Conservation (phyloP, 2,113 vertebrate species). For the Smithornis capensis region DNA sequence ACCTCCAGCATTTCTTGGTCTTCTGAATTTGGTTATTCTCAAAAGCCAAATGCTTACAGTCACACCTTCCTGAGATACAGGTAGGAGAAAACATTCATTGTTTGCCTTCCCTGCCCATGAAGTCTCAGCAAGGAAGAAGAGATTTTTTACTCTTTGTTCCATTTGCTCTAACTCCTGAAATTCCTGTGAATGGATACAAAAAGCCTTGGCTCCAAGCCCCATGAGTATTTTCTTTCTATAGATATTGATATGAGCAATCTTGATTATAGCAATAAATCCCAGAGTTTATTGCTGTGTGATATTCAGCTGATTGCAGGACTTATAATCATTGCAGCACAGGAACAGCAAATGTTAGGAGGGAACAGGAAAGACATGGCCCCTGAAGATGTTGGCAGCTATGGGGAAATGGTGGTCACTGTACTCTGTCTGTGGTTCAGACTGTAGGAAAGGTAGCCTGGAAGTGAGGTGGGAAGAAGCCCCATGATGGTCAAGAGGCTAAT, state of each 20-base stretch:
- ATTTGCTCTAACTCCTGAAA: neutral
- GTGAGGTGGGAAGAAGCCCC: accelerated
- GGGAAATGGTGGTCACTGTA: neutral
- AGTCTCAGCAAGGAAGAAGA: neutral
- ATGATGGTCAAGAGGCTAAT: neutral
- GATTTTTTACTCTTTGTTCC: neutral
- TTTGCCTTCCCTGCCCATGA: neutral
- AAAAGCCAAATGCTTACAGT: neutral
- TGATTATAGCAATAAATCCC: neutral
- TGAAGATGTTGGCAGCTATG: neutral
- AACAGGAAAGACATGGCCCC: neutral
- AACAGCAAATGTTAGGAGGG: neutral
- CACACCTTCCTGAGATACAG: neutral
- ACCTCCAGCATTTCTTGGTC: neutral
- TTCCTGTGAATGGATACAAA: neutral
- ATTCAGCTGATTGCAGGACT: accelerated
- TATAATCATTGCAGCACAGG: neutral
- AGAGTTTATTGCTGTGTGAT: neutral
- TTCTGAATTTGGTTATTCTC: neutral
- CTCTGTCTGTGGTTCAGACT: accelerated
- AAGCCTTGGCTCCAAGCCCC: neutral
- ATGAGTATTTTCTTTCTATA: neutral
- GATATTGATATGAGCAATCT: neutral
- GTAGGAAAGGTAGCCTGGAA: neutral
- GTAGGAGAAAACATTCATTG: neutral